phyloP scores from a whole-genome alignment of 30 jellyfish, hydroid and myxozoan species.

The Aurelia aurita complex sp. Pacific region DNA sequence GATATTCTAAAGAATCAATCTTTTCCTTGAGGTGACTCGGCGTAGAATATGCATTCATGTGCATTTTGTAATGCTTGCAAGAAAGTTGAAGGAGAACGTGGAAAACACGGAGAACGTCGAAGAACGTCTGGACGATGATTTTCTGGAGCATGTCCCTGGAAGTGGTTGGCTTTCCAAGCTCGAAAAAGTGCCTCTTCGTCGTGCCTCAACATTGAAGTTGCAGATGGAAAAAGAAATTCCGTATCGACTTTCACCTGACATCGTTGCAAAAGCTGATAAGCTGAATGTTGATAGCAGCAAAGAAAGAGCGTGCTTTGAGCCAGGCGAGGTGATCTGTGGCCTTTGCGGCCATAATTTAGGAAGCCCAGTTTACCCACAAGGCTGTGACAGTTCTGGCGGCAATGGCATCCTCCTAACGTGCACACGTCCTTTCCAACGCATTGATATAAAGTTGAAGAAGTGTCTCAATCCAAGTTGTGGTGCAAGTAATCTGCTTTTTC shows the following conservation, averaged over 20 bases:
- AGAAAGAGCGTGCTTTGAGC: slow-evolving; percentile 4
- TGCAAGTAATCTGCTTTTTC: neutral
- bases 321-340: neutral
- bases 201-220: neutral
- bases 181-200: too few species aligned
- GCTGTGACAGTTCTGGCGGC: neutral
- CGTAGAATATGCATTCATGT: slow-evolving; percentile 4
- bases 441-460: neutral
- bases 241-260: neutral
- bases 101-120: too few species aligned
- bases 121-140: neutral
- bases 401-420: slow-evolving; percentile 1
- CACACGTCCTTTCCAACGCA: neutral
- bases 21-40: neutral
- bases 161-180: too few species aligned
- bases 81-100: slow-evolving; percentile 6
- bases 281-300: neutral
- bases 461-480: neutral
- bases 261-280: neutral
- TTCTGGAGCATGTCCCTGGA: neutral
- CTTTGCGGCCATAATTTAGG: neutral
- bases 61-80: slow-evolving; percentile 13
- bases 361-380: slow-evolving; percentile 6
- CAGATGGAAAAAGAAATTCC: neutral
- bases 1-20: too few species aligned